Conservation (phyloP, 2,888 invertebrate species). For the Acanthosepion esculentum region DNA sequence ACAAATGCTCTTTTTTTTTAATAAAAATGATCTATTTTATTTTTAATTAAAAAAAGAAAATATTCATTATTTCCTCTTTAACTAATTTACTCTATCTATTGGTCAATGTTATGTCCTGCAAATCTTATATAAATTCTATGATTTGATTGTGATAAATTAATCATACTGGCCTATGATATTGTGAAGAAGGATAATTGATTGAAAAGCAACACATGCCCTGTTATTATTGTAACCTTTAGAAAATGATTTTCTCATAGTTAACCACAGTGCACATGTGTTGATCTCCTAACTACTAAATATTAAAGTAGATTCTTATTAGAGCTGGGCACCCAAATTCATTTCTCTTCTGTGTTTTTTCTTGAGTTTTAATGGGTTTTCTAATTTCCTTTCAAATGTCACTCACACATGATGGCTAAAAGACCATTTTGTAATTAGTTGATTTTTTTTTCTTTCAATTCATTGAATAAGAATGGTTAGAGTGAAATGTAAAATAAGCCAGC, state of each 20-base stretch:
- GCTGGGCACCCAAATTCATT: not conserved
- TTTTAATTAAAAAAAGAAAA: not conserved
- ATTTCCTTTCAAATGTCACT: slow-evolving; percentile 44
- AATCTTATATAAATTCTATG: not conserved
- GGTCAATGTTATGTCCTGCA: not conserved
- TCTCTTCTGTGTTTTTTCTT: slow-evolving; percentile 10
- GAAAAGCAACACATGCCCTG: not conserved
- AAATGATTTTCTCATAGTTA: slow-evolving; percentile 12
- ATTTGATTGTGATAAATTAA: not conserved
- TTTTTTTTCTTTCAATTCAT: not conserved
- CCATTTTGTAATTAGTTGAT: slow-evolving; percentile 40
- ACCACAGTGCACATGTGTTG: slow-evolving; percentile 42
- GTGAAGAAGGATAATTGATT: not conserved
- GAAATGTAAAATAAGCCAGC: slow-evolving; percentile 33
- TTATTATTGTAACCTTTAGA: not conserved
- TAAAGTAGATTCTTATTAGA: slow-evolving; percentile 39
- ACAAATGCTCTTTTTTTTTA: not conserved
- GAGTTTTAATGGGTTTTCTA: slow-evolving; percentile 41
- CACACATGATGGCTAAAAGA: not conserved
- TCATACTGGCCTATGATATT: not conserved
- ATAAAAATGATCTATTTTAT: not conserved
- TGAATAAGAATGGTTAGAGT: slow-evolving; percentile 35
- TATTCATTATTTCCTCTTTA: not conserved
- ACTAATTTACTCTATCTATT: not conserved
- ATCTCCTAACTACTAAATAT: slow-evolving; percentile 44